Base-by-base conservation (phyloP, 2,113 vertebrate genomes). In the Paradisaea rubra region DNA sequence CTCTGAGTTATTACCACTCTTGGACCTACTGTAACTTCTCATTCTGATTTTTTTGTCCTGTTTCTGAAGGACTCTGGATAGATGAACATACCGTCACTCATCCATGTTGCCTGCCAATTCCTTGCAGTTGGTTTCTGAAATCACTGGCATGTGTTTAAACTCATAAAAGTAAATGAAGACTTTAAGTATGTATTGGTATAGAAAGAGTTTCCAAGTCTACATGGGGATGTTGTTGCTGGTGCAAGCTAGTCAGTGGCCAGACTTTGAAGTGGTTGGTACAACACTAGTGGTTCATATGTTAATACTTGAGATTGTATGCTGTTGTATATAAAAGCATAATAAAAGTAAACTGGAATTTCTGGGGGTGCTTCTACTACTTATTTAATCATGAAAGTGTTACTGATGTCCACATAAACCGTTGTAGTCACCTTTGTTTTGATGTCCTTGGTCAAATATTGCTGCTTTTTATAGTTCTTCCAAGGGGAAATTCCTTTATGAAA, bases 121-220 rank as follows among this genome's bases (percentile, higher is more conserved):
- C 87, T 95, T 89, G 72, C 93, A 92, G 64, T 81, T 91, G 87
- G 50, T 95, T 93, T 85, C 70, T 71, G 87, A 94, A 97, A 95
- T 96, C 85, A 15, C 35, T 78, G 92, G 69, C 42, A 3, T 66
- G 45, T 88, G 50, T 93, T 94, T 73, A 81, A 95, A 87, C 88
- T 83, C 82, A 69, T 42, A 91, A 95, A 94, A 93, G 50, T 89
- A 94, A 93, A 93, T 94, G 74, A 97, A 97, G 89, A 56, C 72
- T 96, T 69, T 72, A 89, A 91, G 57, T 47, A 56, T 2, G 9
- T 93, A 74, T 49, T 95, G 94, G 63, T 92, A 86, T 91, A 45
- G 79, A 96, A 92, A 86, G 93, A 81, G 74, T 44, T 94, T 89
- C 66, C 49, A 81, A 15, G 42, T 74, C 50, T 85, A 3, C 24